phyloP scores from a whole-genome alignment of 92 coral and sea anemone genomes.

The Epizoanthus scotinus region DNA sequence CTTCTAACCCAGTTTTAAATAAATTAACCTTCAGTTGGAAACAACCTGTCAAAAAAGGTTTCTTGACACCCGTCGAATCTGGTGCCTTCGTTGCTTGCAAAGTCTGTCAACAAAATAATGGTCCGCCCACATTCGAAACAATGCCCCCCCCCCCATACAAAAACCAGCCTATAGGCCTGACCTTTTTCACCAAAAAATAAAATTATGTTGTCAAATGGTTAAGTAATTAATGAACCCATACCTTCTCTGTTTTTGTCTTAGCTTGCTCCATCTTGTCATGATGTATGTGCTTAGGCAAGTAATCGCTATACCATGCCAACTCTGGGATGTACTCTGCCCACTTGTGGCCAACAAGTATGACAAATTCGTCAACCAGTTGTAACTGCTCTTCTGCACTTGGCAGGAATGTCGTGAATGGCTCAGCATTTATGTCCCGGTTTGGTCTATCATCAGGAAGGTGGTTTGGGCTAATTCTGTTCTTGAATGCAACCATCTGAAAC shows the following conservation, averaged over 20 bases:
- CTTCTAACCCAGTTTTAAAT: too few species aligned
- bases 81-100: too few species aligned
- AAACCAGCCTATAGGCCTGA: too few species aligned
- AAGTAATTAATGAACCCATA: too few species aligned
- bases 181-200: too few species aligned
- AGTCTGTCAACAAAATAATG: too few species aligned
- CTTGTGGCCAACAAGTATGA: conserved; percentile 41
- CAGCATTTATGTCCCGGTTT: conserved; percentile 10
- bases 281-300: conserved; percentile 35
- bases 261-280: conserved; percentile 51
- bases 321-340: conserved; percentile 59
- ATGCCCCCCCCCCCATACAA: too few species aligned
- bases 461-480: conserved; percentile 50
- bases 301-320: conserved; percentile 41
- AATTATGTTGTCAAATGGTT: too few species aligned
- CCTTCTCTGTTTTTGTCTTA: conserved; percentile 58
- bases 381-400: conserved; percentile 57
- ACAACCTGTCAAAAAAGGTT: too few species aligned
- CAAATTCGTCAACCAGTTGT: conserved; percentile 38
- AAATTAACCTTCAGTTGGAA: too few species aligned
- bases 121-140: too few species aligned
- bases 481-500: conserved; percentile 46
- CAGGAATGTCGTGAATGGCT: conserved; percentile 50
- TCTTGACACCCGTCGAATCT: too few species aligned
- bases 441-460: conserved; percentile 39